Base-by-base conservation (phyloP, 2,797 vertebrate genomes). In the Acipenser oxyrinchus region DNA sequence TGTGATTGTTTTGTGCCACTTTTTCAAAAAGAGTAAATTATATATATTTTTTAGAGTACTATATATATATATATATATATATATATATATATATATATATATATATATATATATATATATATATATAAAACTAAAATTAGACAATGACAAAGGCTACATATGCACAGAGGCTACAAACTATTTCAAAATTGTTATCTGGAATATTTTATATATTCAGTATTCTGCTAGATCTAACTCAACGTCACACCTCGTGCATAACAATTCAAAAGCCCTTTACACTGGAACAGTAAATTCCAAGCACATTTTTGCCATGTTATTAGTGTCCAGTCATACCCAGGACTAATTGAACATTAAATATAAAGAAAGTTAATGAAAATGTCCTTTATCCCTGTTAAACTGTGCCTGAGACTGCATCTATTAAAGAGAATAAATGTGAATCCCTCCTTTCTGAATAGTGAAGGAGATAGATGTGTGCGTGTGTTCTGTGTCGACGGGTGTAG, bases 321-420 rank as follows among this genome's bases (percentile, higher is more conserved):
- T 83, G 87, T 87, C 83, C 83, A 76, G 87, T 90, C 89, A 88
- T 88, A 88, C 87, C 88, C 88, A 82, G 82, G 86, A 86, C 89
- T 91, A 91, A 91, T 90, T 91, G 89, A 89, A 90, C 89, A 90
- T 91, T 90, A 91, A 89, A 90, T 90, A 89, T 90, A 91, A 90
- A 90, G 88, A 89, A 89, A 90, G 88, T 89, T 90, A 89, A 91
- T 91, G 89, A 91, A 91, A 90, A 89, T 90, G 89, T 91, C 88
- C 88, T 90, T 89, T 90, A 89, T 90, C 88, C 88, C 83, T 83
- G 86, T 86, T 86, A 89, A 90, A 91, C 89, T 90, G 75, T 83
- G 88, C 88, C 88, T 91, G 89, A 90, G 89, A 91, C 84, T 84
- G 88, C 89, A 91, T 91, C 84, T 87, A 90, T 90, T 90, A 91